Conservation (phyloP, 2,113 vertebrate genomes). For the Mesocricetus auratus region DNA sequence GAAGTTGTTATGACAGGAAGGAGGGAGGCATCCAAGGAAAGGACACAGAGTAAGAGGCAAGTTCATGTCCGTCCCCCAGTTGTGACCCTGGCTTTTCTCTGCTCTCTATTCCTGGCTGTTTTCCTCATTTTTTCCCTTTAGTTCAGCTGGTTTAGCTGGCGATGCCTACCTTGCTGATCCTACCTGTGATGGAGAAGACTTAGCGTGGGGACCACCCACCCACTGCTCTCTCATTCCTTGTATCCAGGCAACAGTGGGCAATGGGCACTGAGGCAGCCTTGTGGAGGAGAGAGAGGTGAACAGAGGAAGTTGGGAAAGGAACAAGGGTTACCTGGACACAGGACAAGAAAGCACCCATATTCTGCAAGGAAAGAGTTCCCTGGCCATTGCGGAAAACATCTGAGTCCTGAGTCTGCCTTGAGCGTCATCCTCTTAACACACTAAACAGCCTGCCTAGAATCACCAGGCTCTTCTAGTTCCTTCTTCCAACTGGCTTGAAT, state of each 20-base stretch:
- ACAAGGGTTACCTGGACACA: neutral
- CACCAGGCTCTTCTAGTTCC: neutral
- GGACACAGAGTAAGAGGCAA: neutral
- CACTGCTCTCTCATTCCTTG: neutral
- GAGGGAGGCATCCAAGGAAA: neutral
- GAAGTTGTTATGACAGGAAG: neutral
- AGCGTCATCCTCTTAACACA: neutral
- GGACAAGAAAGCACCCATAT: neutral
- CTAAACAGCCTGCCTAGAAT: neutral
- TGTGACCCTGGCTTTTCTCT: neutral
- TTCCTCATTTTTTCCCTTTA: neutral
- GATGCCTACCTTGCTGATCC: neutral
- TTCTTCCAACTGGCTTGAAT: neutral
- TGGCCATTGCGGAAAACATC: too few species aligned
- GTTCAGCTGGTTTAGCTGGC: neutral
- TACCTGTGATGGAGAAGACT: neutral
- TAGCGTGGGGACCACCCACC: neutral
- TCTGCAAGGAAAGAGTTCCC: neutral
- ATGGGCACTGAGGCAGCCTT: neutral
- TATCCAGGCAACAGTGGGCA: neutral
- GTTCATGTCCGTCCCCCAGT: neutral
- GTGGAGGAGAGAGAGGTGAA: neutral
- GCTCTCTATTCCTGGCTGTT: neutral
- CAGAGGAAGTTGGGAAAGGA: neutral
- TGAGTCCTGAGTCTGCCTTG: neutral